Conservation (phyloP, 2,797 vertebrate species). For the Cacajao melanocephalus region DNA sequence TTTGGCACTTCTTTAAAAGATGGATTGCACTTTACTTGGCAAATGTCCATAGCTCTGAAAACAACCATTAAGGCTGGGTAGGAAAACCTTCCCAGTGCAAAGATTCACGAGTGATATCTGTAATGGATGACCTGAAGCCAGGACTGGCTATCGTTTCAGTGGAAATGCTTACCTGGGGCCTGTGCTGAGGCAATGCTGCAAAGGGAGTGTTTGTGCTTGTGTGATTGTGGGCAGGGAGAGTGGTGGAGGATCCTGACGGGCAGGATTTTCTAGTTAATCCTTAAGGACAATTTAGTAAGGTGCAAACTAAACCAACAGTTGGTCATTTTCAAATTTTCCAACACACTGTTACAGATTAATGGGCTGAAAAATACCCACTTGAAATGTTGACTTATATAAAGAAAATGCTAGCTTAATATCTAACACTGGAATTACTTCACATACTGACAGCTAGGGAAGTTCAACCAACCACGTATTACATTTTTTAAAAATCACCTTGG, state of each 20-base stretch:
- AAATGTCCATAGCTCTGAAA: conserved; percentile 57
- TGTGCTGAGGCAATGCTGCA: background rate
- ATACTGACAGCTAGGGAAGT: background rate
- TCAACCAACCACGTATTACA: background rate
- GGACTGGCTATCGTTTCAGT: background rate
- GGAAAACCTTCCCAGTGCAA: conserved; percentile 48
- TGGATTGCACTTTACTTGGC: conserved; percentile 28
- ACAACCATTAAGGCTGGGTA: conserved; percentile 5
- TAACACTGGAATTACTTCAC: background rate
- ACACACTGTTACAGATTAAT: background rate
- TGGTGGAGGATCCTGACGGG: background rate
- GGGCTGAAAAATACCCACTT: background rate
- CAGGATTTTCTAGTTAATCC: background rate
- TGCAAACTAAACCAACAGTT: background rate
- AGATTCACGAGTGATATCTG: conserved; percentile 27
- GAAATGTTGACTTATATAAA: background rate
- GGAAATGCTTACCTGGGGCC: background rate
- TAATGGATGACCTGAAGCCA: background rate
- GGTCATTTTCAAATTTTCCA: background rate
- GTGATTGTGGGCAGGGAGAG: rapidly evolving
- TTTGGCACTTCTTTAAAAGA: conserved; percentile 19
- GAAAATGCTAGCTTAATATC: conserved; percentile 23
- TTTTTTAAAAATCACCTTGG: background rate
- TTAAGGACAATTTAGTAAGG: background rate
- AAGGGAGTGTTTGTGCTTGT: rapidly evolving